Conservation (phyloP, 1,140 invertebrate genomes). For the Bombus vancouverensis region DNA sequence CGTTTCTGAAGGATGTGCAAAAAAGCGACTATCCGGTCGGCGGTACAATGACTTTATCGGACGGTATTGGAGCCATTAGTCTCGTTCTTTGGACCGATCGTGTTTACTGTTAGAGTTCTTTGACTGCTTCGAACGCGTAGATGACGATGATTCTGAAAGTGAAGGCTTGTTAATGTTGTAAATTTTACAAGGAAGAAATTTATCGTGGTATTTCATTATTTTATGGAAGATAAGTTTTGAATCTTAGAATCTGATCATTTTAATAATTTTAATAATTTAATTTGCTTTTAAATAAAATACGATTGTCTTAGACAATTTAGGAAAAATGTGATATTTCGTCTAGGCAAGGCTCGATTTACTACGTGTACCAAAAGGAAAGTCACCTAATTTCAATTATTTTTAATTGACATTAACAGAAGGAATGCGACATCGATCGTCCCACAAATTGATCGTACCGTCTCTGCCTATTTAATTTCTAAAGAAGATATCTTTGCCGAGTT, state of each 20-base stretch:
- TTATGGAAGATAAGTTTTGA: too few relatives aligned
- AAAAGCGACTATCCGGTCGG: background rate
- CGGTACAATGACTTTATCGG: conserved; percentile 35
- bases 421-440: background rate
- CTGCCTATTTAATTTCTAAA: background rate
- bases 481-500: background rate
- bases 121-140: background rate
- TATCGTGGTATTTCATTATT: too few relatives aligned
- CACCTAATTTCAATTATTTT: background rate
- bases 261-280: too few relatives aligned
- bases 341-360: too few relatives aligned
- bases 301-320: too few relatives aligned
- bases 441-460: too few relatives aligned
- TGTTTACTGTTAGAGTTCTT: background rate
- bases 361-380: background rate
- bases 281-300: too few relatives aligned
- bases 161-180: background rate
- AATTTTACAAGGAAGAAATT: too few relatives aligned
- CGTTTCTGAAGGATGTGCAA: background rate
- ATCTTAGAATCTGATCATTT: too few relatives aligned
- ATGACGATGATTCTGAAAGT: background rate
- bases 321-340: too few relatives aligned
- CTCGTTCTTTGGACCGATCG: background rate
- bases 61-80: background rate
- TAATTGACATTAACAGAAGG: background rate